These are phyloP conservation scores for Pygocentrus nattereri DNA, from an alignment of 2,797 vertebrate species.

Conservation along the genomic window DNA sequence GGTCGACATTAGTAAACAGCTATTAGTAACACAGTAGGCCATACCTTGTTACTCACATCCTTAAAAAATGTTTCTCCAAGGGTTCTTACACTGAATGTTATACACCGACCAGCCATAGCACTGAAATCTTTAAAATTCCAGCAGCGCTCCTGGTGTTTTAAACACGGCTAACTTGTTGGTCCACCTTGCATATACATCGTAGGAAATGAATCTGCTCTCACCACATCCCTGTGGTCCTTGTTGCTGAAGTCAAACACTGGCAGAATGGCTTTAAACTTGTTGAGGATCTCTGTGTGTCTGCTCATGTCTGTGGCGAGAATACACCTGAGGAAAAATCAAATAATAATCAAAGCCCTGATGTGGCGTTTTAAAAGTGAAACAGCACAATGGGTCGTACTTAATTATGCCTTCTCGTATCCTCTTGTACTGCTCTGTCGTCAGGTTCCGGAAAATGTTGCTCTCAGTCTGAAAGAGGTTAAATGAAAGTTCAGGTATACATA, in stretches of 20 bases:
- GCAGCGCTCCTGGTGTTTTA: no score
- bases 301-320: slow-evolving; percentile 84
- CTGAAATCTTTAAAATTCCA: no score
- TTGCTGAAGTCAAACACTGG: slow-evolving; percentile 78
- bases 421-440: slow-evolving; percentile 80
- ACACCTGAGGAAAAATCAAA: slow-evolving; percentile 68
- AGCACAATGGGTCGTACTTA: slow-evolving; percentile 69
- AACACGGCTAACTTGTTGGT: no score
- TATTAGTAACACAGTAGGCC: no score
- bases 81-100: no score
- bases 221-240: slow-evolving; percentile 81
- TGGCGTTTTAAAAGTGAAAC: neutral
- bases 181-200: no score
- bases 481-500: neutral
- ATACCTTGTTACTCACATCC: no score
- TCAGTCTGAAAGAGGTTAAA: slow-evolving; percentile 70
- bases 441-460: slow-evolving; percentile 84
- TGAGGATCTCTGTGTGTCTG: slow-evolving; percentile 81
- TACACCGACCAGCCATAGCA: no score
- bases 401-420: slow-evolving; percentile 83
- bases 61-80: no score
- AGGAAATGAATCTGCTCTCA: slow-evolving; percentile 49
- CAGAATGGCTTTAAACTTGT: slow-evolving; percentile 80
- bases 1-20: no score
- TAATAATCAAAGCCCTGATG: neutral